A percentile compares a stretch with the other conserved stretches of the same genome.
Evolutionary conservation across 37 sponge, comb jelly and placozoan species (phyloP).

Genomic region (Dysidea cf. avara): DNA sequence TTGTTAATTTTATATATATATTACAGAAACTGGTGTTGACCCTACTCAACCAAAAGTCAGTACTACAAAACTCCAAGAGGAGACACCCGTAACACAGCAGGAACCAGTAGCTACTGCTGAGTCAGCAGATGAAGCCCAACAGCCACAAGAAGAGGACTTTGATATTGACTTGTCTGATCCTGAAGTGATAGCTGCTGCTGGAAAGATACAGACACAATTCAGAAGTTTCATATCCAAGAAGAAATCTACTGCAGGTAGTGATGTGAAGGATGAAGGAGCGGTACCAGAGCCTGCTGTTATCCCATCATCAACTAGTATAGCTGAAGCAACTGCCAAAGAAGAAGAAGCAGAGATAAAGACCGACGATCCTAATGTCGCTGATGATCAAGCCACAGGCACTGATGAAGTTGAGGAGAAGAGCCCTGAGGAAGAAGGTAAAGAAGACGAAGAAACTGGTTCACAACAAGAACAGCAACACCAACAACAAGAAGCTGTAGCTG

Average conservation of each 20-base stretch:
- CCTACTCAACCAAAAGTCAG: too few species aligned
- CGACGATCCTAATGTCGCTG: background rate
- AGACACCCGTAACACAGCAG: too few species aligned
- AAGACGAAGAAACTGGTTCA: background rate
- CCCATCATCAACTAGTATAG: background rate
- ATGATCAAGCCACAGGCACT: background rate
- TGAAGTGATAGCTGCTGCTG: slow-evolving; percentile 28
- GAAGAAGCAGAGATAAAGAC: background rate
- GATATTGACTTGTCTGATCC: slow-evolving; percentile 38
- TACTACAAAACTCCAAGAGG: too few species aligned
- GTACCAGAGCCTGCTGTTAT: background rate
- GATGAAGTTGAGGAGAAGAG: background rate
- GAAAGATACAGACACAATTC: slow-evolving; percentile 27
- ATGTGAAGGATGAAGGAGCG: background rate
- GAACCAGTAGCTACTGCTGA: background rate
- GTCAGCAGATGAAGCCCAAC: background rate
- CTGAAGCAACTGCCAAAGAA: slow-evolving; percentile 1
- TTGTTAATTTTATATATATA: too few species aligned
- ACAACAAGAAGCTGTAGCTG: background rate
- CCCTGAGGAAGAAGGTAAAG: background rate
- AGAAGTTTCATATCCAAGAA: slow-evolving; percentile 13
- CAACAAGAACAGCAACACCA: slow-evolving; percentile 1
- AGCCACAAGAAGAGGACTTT: background rate
- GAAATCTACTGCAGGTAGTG: background rate
- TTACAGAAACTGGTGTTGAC: too few species aligned